phyloP scores from a whole-genome alignment of 2,888 invertebrate species.

The Oxyteleia sp. region DNA sequence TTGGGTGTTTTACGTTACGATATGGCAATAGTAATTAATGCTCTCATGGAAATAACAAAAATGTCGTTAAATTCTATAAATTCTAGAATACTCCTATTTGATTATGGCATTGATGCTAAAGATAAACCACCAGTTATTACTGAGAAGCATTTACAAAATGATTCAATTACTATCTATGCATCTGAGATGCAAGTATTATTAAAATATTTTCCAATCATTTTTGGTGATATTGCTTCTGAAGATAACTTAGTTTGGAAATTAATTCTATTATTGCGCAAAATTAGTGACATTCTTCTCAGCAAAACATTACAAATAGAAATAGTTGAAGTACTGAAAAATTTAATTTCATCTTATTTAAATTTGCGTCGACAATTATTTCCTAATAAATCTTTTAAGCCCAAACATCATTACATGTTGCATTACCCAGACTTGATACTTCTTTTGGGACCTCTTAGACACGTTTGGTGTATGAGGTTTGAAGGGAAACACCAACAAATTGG shows the following conservation, averaged over 20 bases:
- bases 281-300: slow-evolving; percentile 6
- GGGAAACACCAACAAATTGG: slow-evolving; percentile 12
- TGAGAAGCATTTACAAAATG: slow-evolving; percentile 36
- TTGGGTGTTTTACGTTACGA: slow-evolving; percentile 61
- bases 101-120: slow-evolving; percentile 21
- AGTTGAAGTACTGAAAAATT: neutral
- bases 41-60: slow-evolving; percentile 13
- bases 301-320: slow-evolving; percentile 14
- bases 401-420: slow-evolving; percentile 35
- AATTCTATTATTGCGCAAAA: slow-evolving; percentile 7
- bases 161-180: slow-evolving; percentile 34
- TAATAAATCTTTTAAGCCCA: slow-evolving; percentile 24
- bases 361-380: slow-evolving; percentile 18
- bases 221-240: slow-evolving; percentile 28
- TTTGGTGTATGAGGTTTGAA: slow-evolving; percentile 6
- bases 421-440: slow-evolving; percentile 18
- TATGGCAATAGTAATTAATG: slow-evolving; percentile 51
- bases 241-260: slow-evolving; percentile 23
- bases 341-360: neutral
- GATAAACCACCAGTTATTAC: slow-evolving; percentile 39
- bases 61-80: slow-evolving; percentile 17
- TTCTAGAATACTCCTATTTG: slow-evolving; percentile 19
- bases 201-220: slow-evolving; percentile 47
- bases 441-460: slow-evolving; percentile 20
- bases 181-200: slow-evolving; percentile 41